Evolutionary conservation across 2,113 vertebrate genomes (phyloP).

Genomic region (Mellivora capensis): DNA sequence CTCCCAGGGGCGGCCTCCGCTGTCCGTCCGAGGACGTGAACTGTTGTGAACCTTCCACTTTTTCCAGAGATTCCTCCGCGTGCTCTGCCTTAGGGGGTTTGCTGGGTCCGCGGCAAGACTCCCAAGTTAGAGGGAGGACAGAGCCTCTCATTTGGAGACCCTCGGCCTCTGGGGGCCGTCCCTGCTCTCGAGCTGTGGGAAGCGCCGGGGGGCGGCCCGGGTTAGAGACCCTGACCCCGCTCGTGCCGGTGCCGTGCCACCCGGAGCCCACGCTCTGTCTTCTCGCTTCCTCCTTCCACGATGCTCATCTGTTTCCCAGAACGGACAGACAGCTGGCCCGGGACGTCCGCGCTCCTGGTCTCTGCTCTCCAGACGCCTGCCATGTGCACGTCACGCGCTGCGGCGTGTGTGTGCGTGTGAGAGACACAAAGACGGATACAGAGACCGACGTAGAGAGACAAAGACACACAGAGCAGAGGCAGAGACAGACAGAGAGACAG

Average conservation of each 20-base stretch:
- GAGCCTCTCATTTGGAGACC: not conserved
- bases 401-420: not conserved
- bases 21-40: not conserved
- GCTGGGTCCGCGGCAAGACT: not conserved
- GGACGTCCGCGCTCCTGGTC: not conserved
- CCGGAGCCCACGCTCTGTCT: not conserved
- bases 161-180: not conserved
- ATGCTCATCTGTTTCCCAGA: not conserved
- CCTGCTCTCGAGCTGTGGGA: not conserved
- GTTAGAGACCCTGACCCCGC: not conserved
- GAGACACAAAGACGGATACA: not conserved
- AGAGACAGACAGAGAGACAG: too few species aligned
- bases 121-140: not conserved
- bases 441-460: too few species aligned
- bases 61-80: not conserved
- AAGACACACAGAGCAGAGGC: not conserved
- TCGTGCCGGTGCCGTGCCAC: not conserved
- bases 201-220: not conserved
- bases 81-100: slow-evolving; percentile 6
- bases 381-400: not conserved
- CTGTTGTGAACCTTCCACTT: not conserved
- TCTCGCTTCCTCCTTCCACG: not conserved
- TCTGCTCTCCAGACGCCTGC: not conserved
- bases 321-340: not conserved
- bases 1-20: not conserved